Conservation (phyloP, 2,797 vertebrate species). For the Antrozous pallidus region DNA sequence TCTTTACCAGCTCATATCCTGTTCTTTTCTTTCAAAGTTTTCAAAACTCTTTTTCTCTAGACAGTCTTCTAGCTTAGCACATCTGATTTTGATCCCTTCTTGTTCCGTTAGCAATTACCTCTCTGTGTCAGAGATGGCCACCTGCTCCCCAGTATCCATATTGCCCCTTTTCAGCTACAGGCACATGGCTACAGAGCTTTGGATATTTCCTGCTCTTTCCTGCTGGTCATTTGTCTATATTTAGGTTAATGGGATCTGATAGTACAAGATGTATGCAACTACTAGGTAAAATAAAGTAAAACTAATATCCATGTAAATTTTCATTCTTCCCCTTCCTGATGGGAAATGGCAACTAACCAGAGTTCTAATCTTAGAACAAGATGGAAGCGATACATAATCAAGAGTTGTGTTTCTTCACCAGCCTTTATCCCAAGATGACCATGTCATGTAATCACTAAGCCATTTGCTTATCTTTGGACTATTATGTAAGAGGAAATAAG, state of each 20-base stretch:
- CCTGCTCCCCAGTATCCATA: not conserved
- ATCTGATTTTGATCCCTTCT: not conserved
- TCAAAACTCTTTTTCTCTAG: not conserved
- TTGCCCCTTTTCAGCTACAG: not conserved
- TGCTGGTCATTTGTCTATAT: not conserved
- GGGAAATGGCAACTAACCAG: not conserved
- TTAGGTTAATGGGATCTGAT: not conserved
- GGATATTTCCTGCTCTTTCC: not conserved
- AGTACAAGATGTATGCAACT: not conserved
- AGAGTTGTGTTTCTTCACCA: not conserved
- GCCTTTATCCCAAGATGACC: not conserved
- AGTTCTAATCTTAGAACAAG: not conserved
- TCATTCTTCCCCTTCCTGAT: not conserved
- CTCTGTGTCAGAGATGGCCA: not conserved
- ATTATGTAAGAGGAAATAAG: not conserved
- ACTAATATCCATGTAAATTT: not conserved
- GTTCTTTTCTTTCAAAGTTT: not conserved
- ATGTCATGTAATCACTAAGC: not conserved
- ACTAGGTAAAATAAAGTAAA: not conserved
- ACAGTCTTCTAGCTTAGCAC: not conserved
- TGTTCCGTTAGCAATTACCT: not conserved
- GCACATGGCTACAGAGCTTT: not conserved
- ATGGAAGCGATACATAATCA: not conserved
- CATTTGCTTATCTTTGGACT: not conserved
- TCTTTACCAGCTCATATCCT: not conserved